These are phyloP conservation scores for Pelodiscus sinensis DNA, from an alignment of 2,113 vertebrate genomes.

Conservation along the genomic window DNA sequence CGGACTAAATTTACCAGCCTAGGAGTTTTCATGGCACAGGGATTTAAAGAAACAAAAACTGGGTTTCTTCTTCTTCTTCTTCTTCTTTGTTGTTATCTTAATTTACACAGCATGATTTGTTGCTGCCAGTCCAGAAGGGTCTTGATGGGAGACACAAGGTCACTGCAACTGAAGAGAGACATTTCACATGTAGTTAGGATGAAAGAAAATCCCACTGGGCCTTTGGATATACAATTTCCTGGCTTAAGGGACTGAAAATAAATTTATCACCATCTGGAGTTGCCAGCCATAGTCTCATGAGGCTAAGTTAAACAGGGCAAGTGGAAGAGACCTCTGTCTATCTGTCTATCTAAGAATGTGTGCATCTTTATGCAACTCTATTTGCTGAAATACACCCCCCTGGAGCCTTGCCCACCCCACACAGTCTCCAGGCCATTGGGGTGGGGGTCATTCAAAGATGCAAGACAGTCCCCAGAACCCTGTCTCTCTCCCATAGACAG, in stretches of 20 bases:
- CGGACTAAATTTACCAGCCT: background rate
- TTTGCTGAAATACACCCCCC: too few species aligned
- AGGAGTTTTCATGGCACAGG: background rate
- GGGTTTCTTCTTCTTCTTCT: background rate
- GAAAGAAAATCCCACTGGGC: conserved; percentile 59
- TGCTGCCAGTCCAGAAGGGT: conserved; percentile 22
- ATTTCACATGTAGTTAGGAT: conserved; percentile 56
- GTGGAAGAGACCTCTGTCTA: background rate
- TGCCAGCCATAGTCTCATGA: background rate
- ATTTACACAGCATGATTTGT: background rate
- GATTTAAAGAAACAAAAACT: background rate
- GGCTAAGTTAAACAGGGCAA: conserved; percentile 1
- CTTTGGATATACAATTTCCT: conserved; percentile 41
- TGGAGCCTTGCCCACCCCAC: too few species aligned
- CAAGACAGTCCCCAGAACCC: too few species aligned
- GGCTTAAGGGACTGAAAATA: conserved; percentile 49
- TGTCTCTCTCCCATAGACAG: too few species aligned
- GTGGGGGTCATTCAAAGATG: too few species aligned
- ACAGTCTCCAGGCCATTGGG: too few species aligned
- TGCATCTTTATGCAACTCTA: too few species aligned
- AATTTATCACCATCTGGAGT: conserved; percentile 56
- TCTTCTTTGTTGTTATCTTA: background rate
- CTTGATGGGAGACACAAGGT: conserved; percentile 47
- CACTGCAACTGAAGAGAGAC: conserved; percentile 26
- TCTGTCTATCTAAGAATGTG: too few species aligned